phyloP scores from a whole-genome alignment of 2,113 vertebrate genomes.

The Hypomesus transpacificus region DNA sequence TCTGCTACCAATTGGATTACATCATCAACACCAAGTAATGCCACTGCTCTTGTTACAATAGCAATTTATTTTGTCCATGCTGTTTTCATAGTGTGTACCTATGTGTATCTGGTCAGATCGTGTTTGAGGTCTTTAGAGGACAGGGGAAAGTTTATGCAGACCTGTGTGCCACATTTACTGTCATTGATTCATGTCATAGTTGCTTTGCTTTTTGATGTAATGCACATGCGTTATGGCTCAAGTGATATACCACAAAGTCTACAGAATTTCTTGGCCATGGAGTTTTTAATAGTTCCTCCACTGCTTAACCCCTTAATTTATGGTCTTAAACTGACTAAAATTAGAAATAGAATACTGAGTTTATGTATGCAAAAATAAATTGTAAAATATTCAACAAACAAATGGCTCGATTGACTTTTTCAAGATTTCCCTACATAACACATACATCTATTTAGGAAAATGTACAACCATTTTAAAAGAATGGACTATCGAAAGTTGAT shows the following conservation, averaged over 20 bases:
- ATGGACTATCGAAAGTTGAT: too few species aligned
- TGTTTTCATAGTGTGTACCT: background rate
- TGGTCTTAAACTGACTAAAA: background rate
- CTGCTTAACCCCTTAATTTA: background rate
- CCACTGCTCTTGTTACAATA: too few species aligned
- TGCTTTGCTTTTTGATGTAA: slow-evolving; percentile 17
- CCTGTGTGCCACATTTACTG: slow-evolving; percentile 5
- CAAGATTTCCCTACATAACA: too few species aligned
- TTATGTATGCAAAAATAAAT: too few species aligned
- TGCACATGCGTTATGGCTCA: slow-evolving; percentile 10
- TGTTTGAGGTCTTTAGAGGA: slow-evolving; percentile 10
- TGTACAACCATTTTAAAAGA: too few species aligned
- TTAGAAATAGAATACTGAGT: background rate
- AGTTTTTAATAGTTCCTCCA: slow-evolving; percentile 9
- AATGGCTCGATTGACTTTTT: too few species aligned
- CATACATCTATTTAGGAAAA: too few species aligned
- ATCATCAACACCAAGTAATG: too few species aligned
- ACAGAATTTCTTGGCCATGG: background rate
- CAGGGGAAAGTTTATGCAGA: slow-evolving; percentile 8
- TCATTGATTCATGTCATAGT: background rate
- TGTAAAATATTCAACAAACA: too few species aligned
- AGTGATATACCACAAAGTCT: background rate
- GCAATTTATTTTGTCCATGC: slow-evolving; percentile 1
- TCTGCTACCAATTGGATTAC: too few species aligned
- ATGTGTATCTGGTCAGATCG: slow-evolving; percentile 3